Evolutionary conservation across 1,140 invertebrate species (phyloP), one percentile per base, ranked within the genome.

Genomic region (Listronotus bonariensis): DNA sequence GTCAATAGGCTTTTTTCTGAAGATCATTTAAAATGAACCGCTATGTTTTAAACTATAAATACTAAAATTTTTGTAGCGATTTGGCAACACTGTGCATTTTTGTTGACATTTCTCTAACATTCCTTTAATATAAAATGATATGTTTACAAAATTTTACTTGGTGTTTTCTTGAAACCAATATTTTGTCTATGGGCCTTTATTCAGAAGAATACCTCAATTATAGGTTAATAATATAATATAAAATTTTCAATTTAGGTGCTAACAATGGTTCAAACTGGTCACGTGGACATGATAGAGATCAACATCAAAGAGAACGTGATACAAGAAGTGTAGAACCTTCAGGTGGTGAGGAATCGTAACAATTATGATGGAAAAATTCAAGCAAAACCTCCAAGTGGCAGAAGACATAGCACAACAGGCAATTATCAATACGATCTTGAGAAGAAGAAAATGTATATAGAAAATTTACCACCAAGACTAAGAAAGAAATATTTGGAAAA

Each of bases 241-340:
- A 18, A 2, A 20, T 49, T 26, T 26, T 5, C 20, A 18, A 49
- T 18, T 11, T 45, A 49, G 46, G 46, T 49, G 9, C 18, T 31
- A n/a, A 20, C 20, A 65, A 48, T 34, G 7, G 15, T 41, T 42
- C 42, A n/a, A 56, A 56, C 41, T 65, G 54, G 45, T 26, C 55
- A n/a, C 15, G 36, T 3, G 53, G 48, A 11, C 14, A 15, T 17
- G 57, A 60, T 18, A 56, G 41, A 76, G 58, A 65, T 51, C 40
- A 26, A 26, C 20, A 74, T 46, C 78, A 80, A 74, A 77, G 81
- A 41, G 78, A 74, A 18, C 73, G 84, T 60, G 84, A 85, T 65
- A 82, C 82, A 51, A 77, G 83, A 41, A 85, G 83, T 67, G 79
- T 84, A 4, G 83, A 85, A 72, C 82, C 82, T 4, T 61, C 70